These are phyloP conservation scores for Hormiphora californensis DNA, from an alignment of 37 sponge, comb jelly and placozoan species.

Conservation along the genomic window DNA sequence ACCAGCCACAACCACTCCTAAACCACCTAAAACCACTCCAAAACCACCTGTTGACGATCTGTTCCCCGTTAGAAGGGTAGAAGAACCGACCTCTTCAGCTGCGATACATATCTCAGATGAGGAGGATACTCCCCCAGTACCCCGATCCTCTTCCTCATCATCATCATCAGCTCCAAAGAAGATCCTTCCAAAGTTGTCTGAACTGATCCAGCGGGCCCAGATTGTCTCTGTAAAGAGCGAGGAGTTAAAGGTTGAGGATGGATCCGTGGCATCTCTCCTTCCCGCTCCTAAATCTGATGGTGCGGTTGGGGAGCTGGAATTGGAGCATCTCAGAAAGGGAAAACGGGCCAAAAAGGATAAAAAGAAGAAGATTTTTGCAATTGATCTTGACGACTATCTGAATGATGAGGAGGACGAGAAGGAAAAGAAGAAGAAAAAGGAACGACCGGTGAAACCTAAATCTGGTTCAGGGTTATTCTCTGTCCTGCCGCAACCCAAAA, in stretches of 20 bases:
- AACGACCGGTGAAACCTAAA: neutral
- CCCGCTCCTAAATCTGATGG: neutral
- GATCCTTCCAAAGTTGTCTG: constrained; percentile 19
- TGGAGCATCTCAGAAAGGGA: constrained; percentile 10
- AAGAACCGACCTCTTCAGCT: no score
- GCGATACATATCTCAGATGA: constrained; percentile 53
- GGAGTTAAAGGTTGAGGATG: constrained; percentile 76
- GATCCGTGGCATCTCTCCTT: constrained; percentile 14
- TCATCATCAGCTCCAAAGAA: neutral
- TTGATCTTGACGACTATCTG: constrained; percentile 15
- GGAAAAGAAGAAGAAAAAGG: neutral
- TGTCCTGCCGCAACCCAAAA: constrained; percentile 17
- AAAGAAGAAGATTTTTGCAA: constrained; percentile 35
- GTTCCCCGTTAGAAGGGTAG: neutral
- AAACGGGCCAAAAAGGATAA: constrained; percentile 27
- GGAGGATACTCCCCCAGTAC: neutral
- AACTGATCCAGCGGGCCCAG: constrained; percentile 83
- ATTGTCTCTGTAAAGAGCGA: constrained; percentile 70
- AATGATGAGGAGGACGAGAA: neutral
- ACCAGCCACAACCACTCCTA: neutral
- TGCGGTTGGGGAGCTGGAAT: neutral
- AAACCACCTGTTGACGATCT: neutral
- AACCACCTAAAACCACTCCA: neutral
- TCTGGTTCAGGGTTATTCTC: constrained; percentile 40
- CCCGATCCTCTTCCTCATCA: neutral